Evolutionary conservation across 2,113 vertebrate genomes (phyloP).

Genomic region (Hystrix cristata): DNA sequence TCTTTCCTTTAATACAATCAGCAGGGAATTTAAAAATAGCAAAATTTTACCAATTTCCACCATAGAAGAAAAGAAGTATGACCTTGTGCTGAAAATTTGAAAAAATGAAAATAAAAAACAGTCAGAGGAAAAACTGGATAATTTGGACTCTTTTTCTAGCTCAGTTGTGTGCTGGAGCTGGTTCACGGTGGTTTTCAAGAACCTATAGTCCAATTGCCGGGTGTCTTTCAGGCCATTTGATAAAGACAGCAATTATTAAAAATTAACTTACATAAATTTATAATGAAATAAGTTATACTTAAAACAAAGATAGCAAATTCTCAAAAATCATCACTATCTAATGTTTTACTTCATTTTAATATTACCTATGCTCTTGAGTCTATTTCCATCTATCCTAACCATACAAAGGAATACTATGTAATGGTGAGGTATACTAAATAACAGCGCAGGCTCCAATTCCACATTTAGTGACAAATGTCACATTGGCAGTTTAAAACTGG

Average conservation of each 20-base stretch:
- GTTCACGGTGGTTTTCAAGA: not conserved
- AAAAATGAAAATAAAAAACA: not conserved
- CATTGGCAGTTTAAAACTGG: constrained; percentile 25
- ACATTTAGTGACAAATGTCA: not conserved
- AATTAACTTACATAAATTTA: constrained; percentile 40
- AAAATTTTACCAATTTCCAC: constrained; percentile 20
- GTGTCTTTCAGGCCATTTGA: constrained; percentile 23
- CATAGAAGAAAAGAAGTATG: constrained; percentile 31
- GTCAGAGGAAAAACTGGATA: not conserved
- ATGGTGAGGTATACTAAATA: not conserved
- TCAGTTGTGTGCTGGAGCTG: not conserved
- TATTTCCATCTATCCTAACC: not conserved
- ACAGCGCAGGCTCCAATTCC: not conserved
- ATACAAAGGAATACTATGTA: not conserved
- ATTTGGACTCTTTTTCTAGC: not conserved
- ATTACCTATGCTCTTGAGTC: not conserved
- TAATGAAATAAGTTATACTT: constrained; percentile 34
- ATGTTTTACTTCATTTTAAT: constrained; percentile 18
- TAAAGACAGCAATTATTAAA: constrained; percentile 34
- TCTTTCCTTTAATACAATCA: constrained; percentile 33
- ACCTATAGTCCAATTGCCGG: not conserved
- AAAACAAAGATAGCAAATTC: constrained; percentile 36
- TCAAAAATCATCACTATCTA: constrained; percentile 29
- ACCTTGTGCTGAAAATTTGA: not conserved
- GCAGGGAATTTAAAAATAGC: not conserved